These are phyloP conservation scores for Metacarcinus magister DNA, from an alignment of 2,888 invertebrate genomes.

Conservation along the genomic window DNA sequence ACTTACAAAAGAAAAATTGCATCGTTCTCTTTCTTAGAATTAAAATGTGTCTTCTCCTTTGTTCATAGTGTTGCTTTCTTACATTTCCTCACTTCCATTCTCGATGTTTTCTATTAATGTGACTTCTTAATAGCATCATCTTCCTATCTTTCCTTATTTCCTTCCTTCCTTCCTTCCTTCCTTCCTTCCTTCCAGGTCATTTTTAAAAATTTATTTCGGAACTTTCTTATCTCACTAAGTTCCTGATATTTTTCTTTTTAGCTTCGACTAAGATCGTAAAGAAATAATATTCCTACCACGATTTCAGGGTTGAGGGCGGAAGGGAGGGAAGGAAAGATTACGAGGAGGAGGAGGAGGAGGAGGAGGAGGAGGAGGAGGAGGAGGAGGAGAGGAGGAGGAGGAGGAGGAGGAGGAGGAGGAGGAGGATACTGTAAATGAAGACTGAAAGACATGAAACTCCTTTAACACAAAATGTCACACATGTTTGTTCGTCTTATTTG, in stretches of 20 bases:
- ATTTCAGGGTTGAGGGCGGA: not conserved
- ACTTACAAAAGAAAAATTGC: no score
- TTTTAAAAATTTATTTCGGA: not conserved
- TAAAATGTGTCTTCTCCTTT: not conserved
- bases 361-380: not conserved
- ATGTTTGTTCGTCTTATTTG: not conserved
- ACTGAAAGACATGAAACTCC: not conserved
- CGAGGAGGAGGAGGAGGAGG: not conserved
- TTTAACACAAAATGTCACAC: not conserved
- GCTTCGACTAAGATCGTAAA: not conserved
- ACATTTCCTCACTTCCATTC: not conserved
- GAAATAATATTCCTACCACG: not conserved
- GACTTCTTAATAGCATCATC: not conserved
- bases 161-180: not conserved
- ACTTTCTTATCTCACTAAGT: conserved; percentile 8
- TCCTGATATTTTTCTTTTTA: not conserved
- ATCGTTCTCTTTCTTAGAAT: not conserved
- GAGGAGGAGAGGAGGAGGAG: not conserved
- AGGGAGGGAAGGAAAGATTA: not conserved
- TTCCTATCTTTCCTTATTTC: not conserved
- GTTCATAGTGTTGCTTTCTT: not conserved
- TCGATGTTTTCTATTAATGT: not conserved
- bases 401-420: not conserved
- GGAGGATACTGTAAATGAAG: not conserved
- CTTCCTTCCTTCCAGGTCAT: not conserved